Conservation (phyloP, 2,113 vertebrate genomes). For the Ornithorhynchus anatinus region DNA sequence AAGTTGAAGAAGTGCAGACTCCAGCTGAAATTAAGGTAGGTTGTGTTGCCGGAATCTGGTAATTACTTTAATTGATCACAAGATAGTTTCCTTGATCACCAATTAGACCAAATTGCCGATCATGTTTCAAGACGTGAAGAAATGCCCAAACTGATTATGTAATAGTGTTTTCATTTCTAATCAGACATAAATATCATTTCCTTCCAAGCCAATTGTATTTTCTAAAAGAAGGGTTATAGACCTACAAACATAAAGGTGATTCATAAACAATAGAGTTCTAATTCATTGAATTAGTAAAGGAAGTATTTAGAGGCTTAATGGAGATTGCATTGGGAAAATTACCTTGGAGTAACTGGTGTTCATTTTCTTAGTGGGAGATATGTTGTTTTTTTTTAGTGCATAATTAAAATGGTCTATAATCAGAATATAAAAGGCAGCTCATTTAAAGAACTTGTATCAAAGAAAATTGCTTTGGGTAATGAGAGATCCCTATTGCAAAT, state of each 20-base stretch:
- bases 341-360: conserved; percentile 77
- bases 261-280: conserved; percentile 91
- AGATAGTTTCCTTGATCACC: conserved; percentile 96
- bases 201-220: conserved; percentile 83
- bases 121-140: conserved; percentile 91
- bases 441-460: conserved; percentile 61
- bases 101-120: conserved; percentile 93
- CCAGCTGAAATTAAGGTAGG: conserved; percentile 88
- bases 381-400: conserved; percentile 72
- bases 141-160: conserved; percentile 80
- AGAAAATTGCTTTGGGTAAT: conserved; percentile 26
- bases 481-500: conserved; percentile 22
- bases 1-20: conserved; percentile 94
- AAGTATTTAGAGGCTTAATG: conserved; percentile 96
- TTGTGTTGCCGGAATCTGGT: conserved; percentile 98
- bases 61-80: conserved; percentile 99
- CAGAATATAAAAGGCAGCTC: conserved; percentile 70
- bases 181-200: conserved; percentile 88
- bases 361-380: conserved; percentile 74
- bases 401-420: conserved; percentile 79
- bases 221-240: conserved; percentile 75
- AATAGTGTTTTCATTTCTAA: conserved; percentile 82
- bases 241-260: conserved; percentile 75
- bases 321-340: conserved; percentile 92
- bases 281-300: conserved; percentile 92